Conservation (phyloP, 2,888 invertebrate genomes). For the Galeopsomyia nigrocyanea region DNA sequence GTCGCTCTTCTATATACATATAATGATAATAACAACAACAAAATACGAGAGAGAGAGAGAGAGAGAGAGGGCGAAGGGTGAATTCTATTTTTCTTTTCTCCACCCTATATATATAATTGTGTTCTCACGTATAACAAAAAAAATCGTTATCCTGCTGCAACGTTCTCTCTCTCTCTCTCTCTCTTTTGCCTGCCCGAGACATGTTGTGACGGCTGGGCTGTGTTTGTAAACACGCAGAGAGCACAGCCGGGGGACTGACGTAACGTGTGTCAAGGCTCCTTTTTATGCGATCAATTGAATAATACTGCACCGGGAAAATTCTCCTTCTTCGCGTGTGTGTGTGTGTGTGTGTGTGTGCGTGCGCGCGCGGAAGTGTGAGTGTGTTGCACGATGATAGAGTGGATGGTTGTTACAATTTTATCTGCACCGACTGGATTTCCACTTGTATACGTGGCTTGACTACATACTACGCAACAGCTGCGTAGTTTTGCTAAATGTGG, state of each 20-base stretch:
- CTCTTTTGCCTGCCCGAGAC: neutral
- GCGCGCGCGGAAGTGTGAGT: no score
- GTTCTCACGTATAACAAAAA: no score
- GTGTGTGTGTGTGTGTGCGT: no score
- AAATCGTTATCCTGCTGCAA: no score
- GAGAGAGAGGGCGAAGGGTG: neutral
- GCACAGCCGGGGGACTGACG: conserved; percentile 16
- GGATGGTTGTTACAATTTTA: no score
- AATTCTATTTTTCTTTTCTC: neutral
- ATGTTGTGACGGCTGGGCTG: conserved; percentile 38
- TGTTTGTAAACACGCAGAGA: conserved; percentile 47
- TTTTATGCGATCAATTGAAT: conserved; percentile 17
- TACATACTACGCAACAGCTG: no score
- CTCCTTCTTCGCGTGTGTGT: no score
- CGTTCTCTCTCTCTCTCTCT: neutral
- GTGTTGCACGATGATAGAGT: no score
- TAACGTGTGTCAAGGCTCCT: conserved; percentile 44
- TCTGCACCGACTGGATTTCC: no score
- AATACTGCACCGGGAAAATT: neutral
- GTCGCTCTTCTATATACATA: neutral
- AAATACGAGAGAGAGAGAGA: conserved; percentile 4
- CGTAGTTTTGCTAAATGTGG: no score
- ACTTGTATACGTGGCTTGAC: no score
- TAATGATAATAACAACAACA: neutral
- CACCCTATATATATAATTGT: neutral